phyloP scores from a whole-genome alignment of 2,113 vertebrate genomes.

The Engraulis encrasicolus region DNA sequence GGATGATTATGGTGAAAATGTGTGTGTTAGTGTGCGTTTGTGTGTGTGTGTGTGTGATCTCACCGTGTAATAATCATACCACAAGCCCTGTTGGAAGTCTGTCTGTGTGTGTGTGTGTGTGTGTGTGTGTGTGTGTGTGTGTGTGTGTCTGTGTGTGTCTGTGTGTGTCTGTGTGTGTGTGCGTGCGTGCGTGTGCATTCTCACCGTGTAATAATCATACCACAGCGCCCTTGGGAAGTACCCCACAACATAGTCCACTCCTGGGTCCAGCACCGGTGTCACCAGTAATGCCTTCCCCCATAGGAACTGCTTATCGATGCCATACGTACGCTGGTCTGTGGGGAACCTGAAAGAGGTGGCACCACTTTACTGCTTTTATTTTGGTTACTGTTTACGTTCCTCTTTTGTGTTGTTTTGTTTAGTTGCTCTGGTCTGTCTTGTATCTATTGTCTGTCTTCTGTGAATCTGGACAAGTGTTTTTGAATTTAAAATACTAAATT shows the following conservation, averaged over 20 bases:
- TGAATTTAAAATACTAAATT: too few species aligned
- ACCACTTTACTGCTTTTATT: not conserved
- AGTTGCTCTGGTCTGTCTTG: too few species aligned
- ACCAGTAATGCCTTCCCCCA: conserved; percentile 84
- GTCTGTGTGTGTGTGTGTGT: not conserved
- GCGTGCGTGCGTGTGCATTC: conserved; percentile 28
- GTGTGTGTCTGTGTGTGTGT: not conserved
- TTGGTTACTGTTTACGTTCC: too few species aligned
- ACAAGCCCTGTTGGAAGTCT: conserved; percentile 64
- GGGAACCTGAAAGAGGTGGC: conserved; percentile 73
- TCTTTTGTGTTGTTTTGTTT: too few species aligned
- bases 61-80: conserved; percentile 87
- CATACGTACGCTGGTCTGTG: conserved; percentile 72
- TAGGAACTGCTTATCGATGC: conserved; percentile 84
- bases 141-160: not conserved
- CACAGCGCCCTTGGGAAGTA: conserved; percentile 83
- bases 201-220: conserved; percentile 87
- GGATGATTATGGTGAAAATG: too few species aligned
- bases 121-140: not conserved
- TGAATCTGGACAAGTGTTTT: not conserved
- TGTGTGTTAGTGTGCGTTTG: too few species aligned
- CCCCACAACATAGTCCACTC: conserved; percentile 71
- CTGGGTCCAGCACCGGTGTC: conserved; percentile 81
- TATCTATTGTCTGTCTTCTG: too few species aligned
- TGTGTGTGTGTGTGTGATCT: conserved; percentile 46